A percentile compares a stretch with the other conserved stretches of the same genome.
Evolutionary conservation across 2,113 vertebrate genomes (phyloP).

Genomic region (Neodon shergylaensis): DNA sequence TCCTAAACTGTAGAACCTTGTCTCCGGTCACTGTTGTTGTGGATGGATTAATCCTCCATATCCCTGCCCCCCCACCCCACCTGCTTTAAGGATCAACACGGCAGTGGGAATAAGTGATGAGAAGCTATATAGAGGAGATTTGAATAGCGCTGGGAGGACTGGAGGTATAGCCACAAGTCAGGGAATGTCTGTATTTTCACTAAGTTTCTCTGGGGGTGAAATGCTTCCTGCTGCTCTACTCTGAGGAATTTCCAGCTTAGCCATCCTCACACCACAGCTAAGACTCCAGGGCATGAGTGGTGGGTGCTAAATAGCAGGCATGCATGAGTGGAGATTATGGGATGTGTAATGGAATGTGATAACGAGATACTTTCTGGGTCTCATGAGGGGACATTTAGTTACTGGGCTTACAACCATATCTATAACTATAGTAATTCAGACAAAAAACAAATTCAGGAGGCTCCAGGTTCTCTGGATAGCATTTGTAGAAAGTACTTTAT

Average conservation of each 20-base stretch:
- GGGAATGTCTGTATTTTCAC: not conserved
- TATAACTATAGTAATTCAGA: not conserved
- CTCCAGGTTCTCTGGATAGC: not conserved
- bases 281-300: slow-evolving; percentile 1
- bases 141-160: not conserved
- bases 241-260: not conserved
- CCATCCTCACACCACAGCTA: not conserved
- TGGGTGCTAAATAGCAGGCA: not conserved
- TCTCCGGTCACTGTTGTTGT: not conserved
- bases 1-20: not conserved
- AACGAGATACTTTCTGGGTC: not conserved
- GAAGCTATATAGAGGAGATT: not conserved
- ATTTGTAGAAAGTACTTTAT: not conserved
- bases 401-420: not conserved
- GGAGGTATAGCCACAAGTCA: not conserved
- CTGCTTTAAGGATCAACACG: not conserved
- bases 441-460: not conserved
- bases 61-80: no score
- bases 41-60: not conserved
- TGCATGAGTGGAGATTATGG: not conserved
- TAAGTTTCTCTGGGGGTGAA: not conserved
- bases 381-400: not conserved
- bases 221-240: not conserved
- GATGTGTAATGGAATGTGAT: not conserved
- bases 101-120: not conserved